phyloP scores from a whole-genome alignment of 2,797 vertebrate genomes.

The Presbytis comata region DNA sequence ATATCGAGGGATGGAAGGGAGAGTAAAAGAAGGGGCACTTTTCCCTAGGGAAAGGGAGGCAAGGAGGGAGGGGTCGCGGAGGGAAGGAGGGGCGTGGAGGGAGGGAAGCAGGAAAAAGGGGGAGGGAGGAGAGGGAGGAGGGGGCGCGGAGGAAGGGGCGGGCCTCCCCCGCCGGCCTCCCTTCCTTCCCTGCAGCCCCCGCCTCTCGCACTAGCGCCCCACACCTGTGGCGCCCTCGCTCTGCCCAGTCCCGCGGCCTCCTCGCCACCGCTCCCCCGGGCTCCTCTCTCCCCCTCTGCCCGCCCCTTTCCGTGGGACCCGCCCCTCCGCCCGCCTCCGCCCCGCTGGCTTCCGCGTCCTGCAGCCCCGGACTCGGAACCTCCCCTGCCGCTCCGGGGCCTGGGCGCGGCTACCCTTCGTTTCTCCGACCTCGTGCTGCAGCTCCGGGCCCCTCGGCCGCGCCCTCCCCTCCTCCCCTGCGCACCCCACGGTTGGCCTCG shows the following conservation, averaged over 20 bases:
- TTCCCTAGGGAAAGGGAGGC: neutral
- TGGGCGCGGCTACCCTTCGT: neutral
- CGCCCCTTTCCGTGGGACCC: neutral
- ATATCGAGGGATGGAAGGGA: neutral
- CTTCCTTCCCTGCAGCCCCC: neutral
- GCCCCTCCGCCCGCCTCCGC: neutral
- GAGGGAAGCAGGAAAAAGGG: no score
- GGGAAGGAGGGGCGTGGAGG: no score
- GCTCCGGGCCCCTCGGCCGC: no score
- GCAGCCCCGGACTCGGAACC: neutral
- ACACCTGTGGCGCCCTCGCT: neutral
- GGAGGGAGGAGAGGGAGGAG: rapidly evolving
- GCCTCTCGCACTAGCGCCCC: neutral
- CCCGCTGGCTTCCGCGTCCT: no score
- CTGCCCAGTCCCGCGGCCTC: neutral
- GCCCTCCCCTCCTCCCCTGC: neutral
- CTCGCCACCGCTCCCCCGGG: neutral
- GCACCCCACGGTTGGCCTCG: neutral
- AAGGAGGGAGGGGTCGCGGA: no score
- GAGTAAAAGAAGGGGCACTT: neutral
- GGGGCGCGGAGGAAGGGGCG: neutral
- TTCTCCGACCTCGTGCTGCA: neutral
- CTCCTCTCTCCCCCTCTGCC: no score
- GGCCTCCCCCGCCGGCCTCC: neutral
- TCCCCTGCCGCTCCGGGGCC: no score